These are phyloP conservation scores for Rhinoptilus africanus DNA, from an alignment of 2,113 vertebrate species.

Conservation along the genomic window DNA sequence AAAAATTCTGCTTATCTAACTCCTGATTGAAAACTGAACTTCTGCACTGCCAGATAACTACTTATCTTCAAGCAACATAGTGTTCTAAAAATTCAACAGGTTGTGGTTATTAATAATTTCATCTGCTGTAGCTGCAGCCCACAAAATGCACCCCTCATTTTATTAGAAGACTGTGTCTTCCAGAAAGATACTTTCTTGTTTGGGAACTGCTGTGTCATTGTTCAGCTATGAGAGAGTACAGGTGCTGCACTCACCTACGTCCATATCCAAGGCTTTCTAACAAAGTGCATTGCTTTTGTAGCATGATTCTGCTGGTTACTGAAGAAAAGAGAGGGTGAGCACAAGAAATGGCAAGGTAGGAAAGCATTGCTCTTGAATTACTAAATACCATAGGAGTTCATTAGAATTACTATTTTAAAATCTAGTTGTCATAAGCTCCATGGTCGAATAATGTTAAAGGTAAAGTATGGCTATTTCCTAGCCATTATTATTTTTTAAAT, in stretches of 20 bases:
- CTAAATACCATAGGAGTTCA: background rate
- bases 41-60: slow-evolving; percentile 29
- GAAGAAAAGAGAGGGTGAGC: background rate
- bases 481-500: background rate
- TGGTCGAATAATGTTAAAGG: background rate
- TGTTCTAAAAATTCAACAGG: slow-evolving; percentile 35
- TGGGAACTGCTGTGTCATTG: background rate
- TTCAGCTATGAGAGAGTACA: background rate
- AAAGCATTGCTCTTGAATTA: background rate
- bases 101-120: background rate
- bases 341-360: background rate
- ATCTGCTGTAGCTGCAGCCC: background rate
- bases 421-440: background rate
- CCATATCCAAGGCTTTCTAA: background rate
- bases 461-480: background rate
- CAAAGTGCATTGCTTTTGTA: background rate
- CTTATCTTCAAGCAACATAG: slow-evolving; percentile 41
- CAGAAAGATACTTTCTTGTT: background rate
- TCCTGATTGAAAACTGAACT: slow-evolving; percentile 38
- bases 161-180: background rate
- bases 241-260: background rate
- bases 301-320: background rate
- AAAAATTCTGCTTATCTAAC: slow-evolving; percentile 36
- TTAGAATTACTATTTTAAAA: background rate
- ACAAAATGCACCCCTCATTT: background rate